Evolutionary conservation across 1,140 invertebrate genomes (phyloP).

Genomic region (Potamilus streckersoni): DNA sequence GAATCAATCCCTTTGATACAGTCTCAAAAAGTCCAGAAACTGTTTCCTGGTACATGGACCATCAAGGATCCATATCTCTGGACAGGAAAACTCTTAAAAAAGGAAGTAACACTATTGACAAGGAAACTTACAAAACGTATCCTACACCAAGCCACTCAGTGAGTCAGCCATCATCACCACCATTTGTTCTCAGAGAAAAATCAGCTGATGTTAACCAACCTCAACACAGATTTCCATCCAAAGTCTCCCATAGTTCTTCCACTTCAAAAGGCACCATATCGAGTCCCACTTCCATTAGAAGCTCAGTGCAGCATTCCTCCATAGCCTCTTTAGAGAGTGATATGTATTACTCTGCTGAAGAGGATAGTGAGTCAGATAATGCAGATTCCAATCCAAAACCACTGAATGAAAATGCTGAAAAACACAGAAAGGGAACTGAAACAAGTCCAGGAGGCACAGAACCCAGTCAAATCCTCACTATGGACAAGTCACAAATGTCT

Average conservation of each 20-base stretch:
- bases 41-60: too few relatives aligned
- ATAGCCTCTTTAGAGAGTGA: slow-evolving; percentile 55
- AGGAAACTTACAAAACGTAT: too few relatives aligned
- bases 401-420: too few relatives aligned
- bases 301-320: slow-evolving; percentile 26
- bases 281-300: slow-evolving; percentile 13
- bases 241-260: slow-evolving; percentile 28
- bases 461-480: background rate
- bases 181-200: slow-evolving; percentile 17
- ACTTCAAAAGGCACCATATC: background rate
- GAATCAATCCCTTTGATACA: slow-evolving; percentile 30
- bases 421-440: too few relatives aligned
- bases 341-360: slow-evolving; percentile 56
- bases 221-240: slow-evolving; percentile 33
- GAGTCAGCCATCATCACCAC: slow-evolving; percentile 34
- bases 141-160: slow-evolving; percentile 4
- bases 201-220: slow-evolving; percentile 24
- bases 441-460: too few relatives aligned
- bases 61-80: too few relatives aligned
- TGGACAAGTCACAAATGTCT: slow-evolving; percentile 14
- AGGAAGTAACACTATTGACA: too few relatives aligned
- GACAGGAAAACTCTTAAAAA: too few relatives aligned
- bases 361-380: slow-evolving; percentile 27
- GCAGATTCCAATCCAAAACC: too few relatives aligned
- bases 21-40: too few relatives aligned